Percentiles rank a stretch among this genome's conserved stretches.
Evolutionary conservation across 2,888 invertebrate species (phyloP).

Genomic region (Ellobium chinense): DNA sequence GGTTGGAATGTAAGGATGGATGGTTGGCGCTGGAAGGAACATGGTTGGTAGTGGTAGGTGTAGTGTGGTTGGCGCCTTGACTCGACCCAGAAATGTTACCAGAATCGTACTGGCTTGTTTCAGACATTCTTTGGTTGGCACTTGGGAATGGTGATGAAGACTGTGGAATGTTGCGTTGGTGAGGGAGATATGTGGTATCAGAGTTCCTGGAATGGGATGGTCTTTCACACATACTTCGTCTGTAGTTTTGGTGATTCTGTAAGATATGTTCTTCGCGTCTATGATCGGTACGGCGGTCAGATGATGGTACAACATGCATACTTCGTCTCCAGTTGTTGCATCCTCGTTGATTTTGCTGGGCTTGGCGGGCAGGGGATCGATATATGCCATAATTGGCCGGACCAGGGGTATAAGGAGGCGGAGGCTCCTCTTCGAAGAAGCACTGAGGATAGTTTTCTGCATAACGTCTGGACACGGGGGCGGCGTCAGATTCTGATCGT

Average conservation of each 20-base stretch:
- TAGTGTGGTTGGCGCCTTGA: not conserved
- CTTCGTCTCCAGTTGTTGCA: not conserved
- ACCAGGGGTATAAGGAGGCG: conserved; percentile 33
- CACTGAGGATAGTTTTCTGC: conserved; percentile 38
- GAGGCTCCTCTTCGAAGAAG: conserved; percentile 39
- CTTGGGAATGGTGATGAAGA: too few species aligned
- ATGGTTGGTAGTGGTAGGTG: not conserved
- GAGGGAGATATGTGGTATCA: not conserved
- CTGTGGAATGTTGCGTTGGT: too few species aligned
- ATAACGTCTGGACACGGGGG: conserved; percentile 15
- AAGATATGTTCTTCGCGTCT: not conserved
- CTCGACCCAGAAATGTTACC: not conserved
- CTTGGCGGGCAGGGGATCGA: not conserved
- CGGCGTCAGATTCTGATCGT: not conserved
- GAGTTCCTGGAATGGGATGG: not conserved
- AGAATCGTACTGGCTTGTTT: not conserved
- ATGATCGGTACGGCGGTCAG: not conserved
- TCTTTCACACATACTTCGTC: conserved; percentile 8
- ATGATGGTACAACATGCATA: not conserved
- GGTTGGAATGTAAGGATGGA: not conserved
- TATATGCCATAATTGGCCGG: not conserved
- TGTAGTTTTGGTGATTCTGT: not conserved
- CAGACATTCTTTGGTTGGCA: not conserved
- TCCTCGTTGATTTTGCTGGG: not conserved
- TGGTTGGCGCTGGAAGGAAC: not conserved